Evolutionary conservation across 2,113 vertebrate species (phyloP), one percentile per base, ranked within the genome.

Genomic region (Toxostoma redivivum): DNA sequence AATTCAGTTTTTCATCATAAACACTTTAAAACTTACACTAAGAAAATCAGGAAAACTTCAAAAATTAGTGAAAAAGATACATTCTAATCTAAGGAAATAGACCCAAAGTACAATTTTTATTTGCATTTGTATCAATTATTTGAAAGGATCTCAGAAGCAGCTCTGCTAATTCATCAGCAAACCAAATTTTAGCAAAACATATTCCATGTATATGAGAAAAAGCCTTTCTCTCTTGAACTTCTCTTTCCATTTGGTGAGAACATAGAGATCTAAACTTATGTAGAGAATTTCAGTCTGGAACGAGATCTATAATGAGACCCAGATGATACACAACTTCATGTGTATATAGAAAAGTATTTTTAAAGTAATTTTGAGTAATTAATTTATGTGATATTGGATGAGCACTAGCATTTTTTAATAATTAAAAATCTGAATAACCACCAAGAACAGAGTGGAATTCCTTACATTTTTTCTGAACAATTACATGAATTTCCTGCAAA

Each of bases 191-290:
- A 67, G 7, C 10, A 48, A 60, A 67, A 45, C 12, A 81, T 15
- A 56, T 42, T 10, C 17, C 5, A 6, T 42, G 15, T 7, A 21
- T 2, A 61, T 1, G 11, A 61, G 6, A 62, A 82, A 70, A 74
- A 79, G 9, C 1, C 31, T 14, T 74, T 78, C 35, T 79, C 4
- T 70, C 16, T 61, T 54, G 57, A 67, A 71, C 3, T 33, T 38
- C 12, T 28, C 5, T 66, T 86, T 93, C 20, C 24, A 47, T 28
- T 9, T 35, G 20, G 15, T 81, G 30, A 77, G 19, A 67, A 40
- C 7, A 38, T 5, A 65, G 1, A 30, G 11, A 17, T 45, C 15
- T 54, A 89, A 89, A 67, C 20, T 23, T 23, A 58, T 0, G 0
- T 2, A 42, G 11, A 60, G 5, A 6, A 44, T 38, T 53, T 66